Evolutionary conservation across 2,113 vertebrate genomes (phyloP), one percentile per base, ranked within the genome.

Genomic region (Microtus richardsoni): DNA sequence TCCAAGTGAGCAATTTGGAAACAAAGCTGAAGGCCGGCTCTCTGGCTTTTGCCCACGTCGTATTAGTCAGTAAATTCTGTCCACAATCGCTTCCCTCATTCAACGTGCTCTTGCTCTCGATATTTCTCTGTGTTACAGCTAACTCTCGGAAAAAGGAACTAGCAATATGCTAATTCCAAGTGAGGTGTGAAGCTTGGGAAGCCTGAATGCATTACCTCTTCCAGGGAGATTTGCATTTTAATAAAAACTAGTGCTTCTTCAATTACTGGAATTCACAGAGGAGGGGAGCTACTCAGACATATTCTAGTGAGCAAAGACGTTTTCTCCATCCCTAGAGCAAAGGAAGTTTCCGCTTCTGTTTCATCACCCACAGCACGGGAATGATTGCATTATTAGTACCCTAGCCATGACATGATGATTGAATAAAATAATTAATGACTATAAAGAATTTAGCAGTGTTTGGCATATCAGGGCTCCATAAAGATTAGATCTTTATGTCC

Each of bases 91-190:
- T 39, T 70, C 26, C n/a, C 22, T 47, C 14, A 28, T 33, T 66
- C 14, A 73, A 4, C 60, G 19, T 60, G 58, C 77, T 66, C 41
- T 49, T 83, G 36, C 44, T 95, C 13, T 89, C 44, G 73, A 66
- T 11, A 77, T 47, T 91, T 91, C 36, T 66, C 30, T 52, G 54
- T 91, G 62, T 86, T 79, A 93, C 89, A 93, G 73, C 73, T 82
- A 95, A 71, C 78, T 68, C 21, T 96, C 73, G 73, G 74, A 85
- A 96, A 96, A 89, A 83, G n/a, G 13, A 91, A 91, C 54, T n/a
- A n/a, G 28, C 33, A 39, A 58, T 60, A 68, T 78, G 62, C 49
- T 95, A 39, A 88, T 84, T 92, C 54, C 75, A 96, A 86, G 14
- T 44, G 64, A 97, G 82, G 19, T 82, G 28, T 77, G n/a, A 95